phyloP scores from a whole-genome alignment of 2,888 invertebrate genomes.

The Trachelus tabidus region DNA sequence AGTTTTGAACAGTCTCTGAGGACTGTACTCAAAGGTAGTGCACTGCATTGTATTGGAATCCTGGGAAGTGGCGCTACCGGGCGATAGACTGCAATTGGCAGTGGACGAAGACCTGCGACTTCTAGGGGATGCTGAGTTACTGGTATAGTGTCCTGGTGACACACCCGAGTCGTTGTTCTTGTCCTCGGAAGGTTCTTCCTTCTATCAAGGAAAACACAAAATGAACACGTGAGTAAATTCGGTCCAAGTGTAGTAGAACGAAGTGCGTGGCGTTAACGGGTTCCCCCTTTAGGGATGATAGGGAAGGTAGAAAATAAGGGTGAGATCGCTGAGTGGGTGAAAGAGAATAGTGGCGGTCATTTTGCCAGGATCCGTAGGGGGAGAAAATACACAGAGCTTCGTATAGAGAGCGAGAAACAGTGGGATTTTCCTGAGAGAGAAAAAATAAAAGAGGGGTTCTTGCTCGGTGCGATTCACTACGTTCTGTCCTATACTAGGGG shows the following conservation, averaged over 20 bases:
- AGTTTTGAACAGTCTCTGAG: constrained; percentile 36
- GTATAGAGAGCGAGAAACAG: not conserved
- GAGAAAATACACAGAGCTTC: not conserved
- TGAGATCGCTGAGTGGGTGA: constrained; percentile 5
- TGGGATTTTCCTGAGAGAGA: not conserved
- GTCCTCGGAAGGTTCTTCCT: constrained; percentile 35
- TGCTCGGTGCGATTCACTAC: not conserved
- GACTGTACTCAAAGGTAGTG: constrained; percentile 34
- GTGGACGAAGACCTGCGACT: constrained; percentile 43
- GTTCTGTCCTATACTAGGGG: not conserved
- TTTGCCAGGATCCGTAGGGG: constrained; percentile 33
- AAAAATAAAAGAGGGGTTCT: not conserved
- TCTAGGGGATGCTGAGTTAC: constrained; percentile 45
- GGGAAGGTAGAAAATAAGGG: constrained; percentile 8
- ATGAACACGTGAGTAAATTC: not conserved
- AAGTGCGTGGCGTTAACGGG: constrained; percentile 2
- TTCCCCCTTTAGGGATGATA: constrained; percentile 33
- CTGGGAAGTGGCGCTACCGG: constrained; percentile 41
- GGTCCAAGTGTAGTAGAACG: not conserved
- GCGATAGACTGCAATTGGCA: constrained; percentile 41
- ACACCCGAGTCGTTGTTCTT: constrained; percentile 58
- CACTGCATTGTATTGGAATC: constrained; percentile 38
- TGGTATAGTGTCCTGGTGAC: constrained; percentile 56
- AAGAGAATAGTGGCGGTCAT: constrained; percentile 31
- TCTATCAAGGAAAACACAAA: constrained; percentile 14